Evolutionary conservation across 2,888 invertebrate genomes (phyloP), one percentile per base, ranked within the genome.

Genomic region (Dendrolimus pini): DNA sequence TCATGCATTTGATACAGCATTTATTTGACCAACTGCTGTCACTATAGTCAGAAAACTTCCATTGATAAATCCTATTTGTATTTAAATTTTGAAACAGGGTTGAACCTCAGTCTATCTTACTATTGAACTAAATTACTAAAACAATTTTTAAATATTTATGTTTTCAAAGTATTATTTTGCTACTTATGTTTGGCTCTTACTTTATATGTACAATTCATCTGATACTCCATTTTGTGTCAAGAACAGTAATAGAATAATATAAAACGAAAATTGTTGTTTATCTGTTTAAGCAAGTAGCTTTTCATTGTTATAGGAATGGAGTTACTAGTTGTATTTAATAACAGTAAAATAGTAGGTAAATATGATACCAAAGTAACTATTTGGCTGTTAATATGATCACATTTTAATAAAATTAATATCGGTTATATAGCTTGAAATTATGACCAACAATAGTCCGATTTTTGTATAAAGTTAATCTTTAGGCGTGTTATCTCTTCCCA

Each of bases 341-440:
- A 47, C 47, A 47, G 30, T 30, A 30, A 10, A 47, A 47, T 47
- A 42, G 47, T 65, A 68, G 66, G 63, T 66, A 64, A 10, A 68
- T 68, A 61, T 68, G 66, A 75, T 78, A 80, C 80, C 80, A 80
- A 80, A 80, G 80, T 80, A 72, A 74, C 65, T 69, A 65, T 79
- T 80, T 75, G 79, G 78, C 78, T 78, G 75, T 79, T 77, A 71
- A 47, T 47, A 47, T 47, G 47, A 47, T 47, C 47, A 68, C 71
- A 70, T 71, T 73, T 64, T 74, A 72, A 74, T 69, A 71, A 77
- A 73, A 74, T 71, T 73, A 69, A 58, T 65, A 70, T 69, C 67
- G 61, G 66, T 63, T 65, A 47, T 62, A 65, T 61, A 58, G 61
- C 54, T 52, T 54, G 41, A 54, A 61, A 59, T 57, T 54, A 42